Evolutionary conservation across 2,113 vertebrate genomes (phyloP), one percentile per base, ranked within the genome.

Genomic region (Oryzias celebensis): DNA sequence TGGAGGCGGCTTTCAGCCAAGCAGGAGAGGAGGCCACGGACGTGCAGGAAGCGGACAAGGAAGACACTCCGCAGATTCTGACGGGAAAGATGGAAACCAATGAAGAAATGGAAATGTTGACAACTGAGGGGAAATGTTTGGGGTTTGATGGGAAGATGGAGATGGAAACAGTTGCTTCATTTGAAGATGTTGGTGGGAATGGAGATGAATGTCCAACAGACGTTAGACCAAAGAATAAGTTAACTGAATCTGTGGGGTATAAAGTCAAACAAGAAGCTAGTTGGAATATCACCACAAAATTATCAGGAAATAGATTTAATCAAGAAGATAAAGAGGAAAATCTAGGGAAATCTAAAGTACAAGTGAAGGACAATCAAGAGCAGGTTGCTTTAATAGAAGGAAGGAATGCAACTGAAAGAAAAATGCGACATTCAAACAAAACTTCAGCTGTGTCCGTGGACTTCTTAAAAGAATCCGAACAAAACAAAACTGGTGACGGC

Each of bases 1-100:
- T 88, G 20, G 85, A 77, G 65, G 85, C 84, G 1, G 71, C 76
- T 26, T 28, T 84, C 47, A 73, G 66, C 36, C 78, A 82, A 41
- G 73, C 31, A 4, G 82, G 65, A 65, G 68, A 76, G 68, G 71
- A 73, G 24, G 74, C 50, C 4, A 42, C 5, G 12, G 52, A 18
- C 10, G 62, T 53, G 14, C 64, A 73, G 52, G 62, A 78, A 45
- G 43, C 2, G 5, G 42, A 7, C n/a, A 42, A 36, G 4, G 66
- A 59, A 14, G 66, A 59, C 41, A 23, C 3, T 2, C 18, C 13
- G n/a, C 52, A 28, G 28, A 48, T 4, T 26, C 26, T 63, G 41
- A n/a, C 28, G 10, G 51, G 16, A 49, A 53, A 62, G 13, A 26
- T 3, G 24, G 53, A 82, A 57, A 41, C 26, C 45, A 58, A 66